A percentile compares a stretch with the other conserved stretches of the same genome.
Conservation (phyloP, 2,113 vertebrate genomes). For the Muscicapa adusta region DNA sequence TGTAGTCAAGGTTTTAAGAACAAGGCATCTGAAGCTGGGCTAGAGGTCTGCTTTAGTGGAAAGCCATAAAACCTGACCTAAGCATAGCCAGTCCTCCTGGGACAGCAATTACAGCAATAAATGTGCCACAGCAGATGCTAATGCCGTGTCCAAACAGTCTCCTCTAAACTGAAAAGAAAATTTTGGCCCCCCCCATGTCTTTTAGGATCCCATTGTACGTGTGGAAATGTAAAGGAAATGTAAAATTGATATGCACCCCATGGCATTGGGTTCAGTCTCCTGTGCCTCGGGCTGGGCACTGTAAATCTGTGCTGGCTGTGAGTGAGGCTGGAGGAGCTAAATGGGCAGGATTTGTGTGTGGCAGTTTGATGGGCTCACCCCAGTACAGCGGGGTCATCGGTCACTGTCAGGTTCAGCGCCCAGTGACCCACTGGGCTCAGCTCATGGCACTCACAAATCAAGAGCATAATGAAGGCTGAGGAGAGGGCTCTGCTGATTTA, state of each 20-base stretch:
- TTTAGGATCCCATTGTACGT: slow-evolving; percentile 4
- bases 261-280: slow-evolving; percentile 33
- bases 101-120: slow-evolving; percentile 55
- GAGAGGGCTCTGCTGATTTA: slow-evolving; percentile 59
- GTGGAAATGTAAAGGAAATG: slow-evolving; percentile 49
- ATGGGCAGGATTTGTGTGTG: slow-evolving; percentile 39
- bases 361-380: slow-evolving; percentile 47
- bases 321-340: slow-evolving; percentile 23
- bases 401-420: slow-evolving; percentile 66
- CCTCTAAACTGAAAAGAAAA: slow-evolving; percentile 34
- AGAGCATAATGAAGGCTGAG: slow-evolving; percentile 59
- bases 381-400: background rate
- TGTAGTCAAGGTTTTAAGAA: background rate
- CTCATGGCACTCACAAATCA: slow-evolving; percentile 61
- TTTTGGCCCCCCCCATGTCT: slow-evolving; percentile 2
- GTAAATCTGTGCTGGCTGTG: slow-evolving; percentile 48
- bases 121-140: slow-evolving; percentile 64
- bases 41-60: slow-evolving; percentile 34
- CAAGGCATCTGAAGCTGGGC: slow-evolving; percentile 1
- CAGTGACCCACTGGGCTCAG: slow-evolving; percentile 50
- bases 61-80: slow-evolving; percentile 38
- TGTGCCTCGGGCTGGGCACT: background rate
- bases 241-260: slow-evolving; percentile 34
- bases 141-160: slow-evolving; percentile 34
- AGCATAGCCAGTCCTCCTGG: slow-evolving; percentile 46